These are phyloP conservation scores for Xanthorhoe designata DNA, from an alignment of 2,888 invertebrate species.

Conservation along the genomic window DNA sequence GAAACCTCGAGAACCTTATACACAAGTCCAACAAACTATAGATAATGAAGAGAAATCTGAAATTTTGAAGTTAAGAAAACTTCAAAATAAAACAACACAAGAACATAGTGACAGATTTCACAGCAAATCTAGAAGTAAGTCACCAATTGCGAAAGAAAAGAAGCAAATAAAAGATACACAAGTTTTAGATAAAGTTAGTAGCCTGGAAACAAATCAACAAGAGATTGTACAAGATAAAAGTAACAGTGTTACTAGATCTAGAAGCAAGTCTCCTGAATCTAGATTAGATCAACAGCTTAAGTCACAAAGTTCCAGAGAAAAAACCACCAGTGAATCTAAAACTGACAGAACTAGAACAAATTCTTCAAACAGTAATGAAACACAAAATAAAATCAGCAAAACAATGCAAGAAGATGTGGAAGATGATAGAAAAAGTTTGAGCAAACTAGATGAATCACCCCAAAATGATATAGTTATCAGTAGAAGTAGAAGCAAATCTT, in stretches of 20 bases:
- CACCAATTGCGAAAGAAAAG: not conserved
- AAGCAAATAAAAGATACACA: not conserved
- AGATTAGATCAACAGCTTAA: not conserved
- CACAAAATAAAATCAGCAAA: slow-evolving; percentile 10
- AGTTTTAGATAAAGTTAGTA: not conserved
- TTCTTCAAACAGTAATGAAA: slow-evolving; percentile 28
- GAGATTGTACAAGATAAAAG: not conserved
- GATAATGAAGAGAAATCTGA: slow-evolving; percentile 1
- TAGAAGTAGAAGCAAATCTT: slow-evolving; percentile 36
- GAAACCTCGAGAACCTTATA: not conserved
- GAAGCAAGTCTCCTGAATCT: slow-evolving; percentile 26
- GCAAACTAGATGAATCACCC: slow-evolving; percentile 18
- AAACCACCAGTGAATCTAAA: slow-evolving; percentile 50
- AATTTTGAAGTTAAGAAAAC: not conserved
- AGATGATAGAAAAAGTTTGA: slow-evolving; percentile 24
- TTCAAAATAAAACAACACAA: not conserved
- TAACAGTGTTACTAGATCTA: not conserved
- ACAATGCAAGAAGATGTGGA: slow-evolving; percentile 15
- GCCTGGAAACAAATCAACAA: not conserved
- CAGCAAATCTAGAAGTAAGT: slow-evolving; percentile 16
- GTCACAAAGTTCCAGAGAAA: slow-evolving; percentile 4
- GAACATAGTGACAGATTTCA: not conserved
- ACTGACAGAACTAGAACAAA: slow-evolving; percentile 61
- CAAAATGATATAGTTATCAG: slow-evolving; percentile 31
- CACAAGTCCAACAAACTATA: not conserved